Conservation (phyloP, 2,888 invertebrate genomes). For the Euphydryas editha region DNA sequence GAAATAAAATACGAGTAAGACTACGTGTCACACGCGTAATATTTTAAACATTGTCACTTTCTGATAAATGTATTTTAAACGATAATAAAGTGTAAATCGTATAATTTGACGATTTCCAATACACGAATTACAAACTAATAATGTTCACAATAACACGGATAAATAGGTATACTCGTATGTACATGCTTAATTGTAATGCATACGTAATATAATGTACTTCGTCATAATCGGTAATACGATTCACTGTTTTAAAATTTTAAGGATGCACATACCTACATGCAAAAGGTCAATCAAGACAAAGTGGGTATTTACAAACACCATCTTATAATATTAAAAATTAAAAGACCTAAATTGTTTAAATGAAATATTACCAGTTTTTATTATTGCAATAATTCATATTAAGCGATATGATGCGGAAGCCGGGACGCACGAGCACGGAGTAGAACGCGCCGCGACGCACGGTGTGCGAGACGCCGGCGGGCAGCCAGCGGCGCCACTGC, state of each 20-base stretch:
- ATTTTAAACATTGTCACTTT: too few relatives aligned
- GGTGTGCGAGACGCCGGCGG: conserved; percentile 93
- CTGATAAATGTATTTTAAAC: too few relatives aligned
- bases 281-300: not conserved
- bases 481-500: conserved; percentile 96
- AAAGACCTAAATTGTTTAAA: not conserved
- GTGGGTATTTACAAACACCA: too few relatives aligned
- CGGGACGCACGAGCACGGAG: conserved; percentile 94
- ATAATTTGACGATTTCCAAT: too few relatives aligned
- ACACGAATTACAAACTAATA: too few relatives aligned
- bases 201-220: not conserved
- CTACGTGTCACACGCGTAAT: too few relatives aligned
- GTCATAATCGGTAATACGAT: not conserved
- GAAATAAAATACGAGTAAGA: too few relatives aligned
- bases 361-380: conserved; percentile 90
- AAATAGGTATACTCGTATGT: not conserved
- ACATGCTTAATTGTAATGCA: not conserved
- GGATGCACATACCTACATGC: not conserved
- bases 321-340: too few relatives aligned
- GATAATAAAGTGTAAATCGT: too few relatives aligned
- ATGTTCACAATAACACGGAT: not conserved
- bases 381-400: conserved; percentile 99
- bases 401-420: conserved; percentile 95
- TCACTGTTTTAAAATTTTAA: conserved; percentile 3
- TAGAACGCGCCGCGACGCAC: conserved; percentile 95